Percentiles rank a stretch among this genome's conserved stretches.
These are phyloP conservation scores for Chironomus striatipennis DNA, from an alignment of 1,140 invertebrate species.

Conservation along the genomic window DNA sequence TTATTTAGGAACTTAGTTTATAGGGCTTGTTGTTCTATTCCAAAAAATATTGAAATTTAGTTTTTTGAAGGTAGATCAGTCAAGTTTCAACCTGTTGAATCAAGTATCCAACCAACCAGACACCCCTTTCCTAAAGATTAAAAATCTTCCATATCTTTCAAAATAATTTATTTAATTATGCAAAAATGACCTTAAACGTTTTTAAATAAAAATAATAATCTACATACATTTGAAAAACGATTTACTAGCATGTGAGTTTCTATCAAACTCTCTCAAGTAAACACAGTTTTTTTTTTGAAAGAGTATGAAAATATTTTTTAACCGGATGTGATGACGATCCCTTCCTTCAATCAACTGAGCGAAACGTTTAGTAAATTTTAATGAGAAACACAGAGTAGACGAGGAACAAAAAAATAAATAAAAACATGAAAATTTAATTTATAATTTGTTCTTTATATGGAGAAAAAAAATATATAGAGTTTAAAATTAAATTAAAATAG, in stretches of 20 bases:
- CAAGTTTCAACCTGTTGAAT: no score
- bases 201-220: neutral
- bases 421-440: constrained; percentile 22
- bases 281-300: no score
- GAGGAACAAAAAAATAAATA: neutral
- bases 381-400: constrained; percentile 17
- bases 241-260: constrained; percentile 2
- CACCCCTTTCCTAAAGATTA: no score
- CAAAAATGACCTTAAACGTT: neutral
- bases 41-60: no score
- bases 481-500: no score
- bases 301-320: constrained; percentile 9
- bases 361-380: constrained; percentile 23
- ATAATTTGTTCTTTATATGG: neutral
- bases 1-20: no score
- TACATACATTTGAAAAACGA: neutral
- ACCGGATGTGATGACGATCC: constrained; percentile 22
- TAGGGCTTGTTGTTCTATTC: no score
- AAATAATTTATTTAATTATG: neutral
- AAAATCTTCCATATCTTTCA: no score
- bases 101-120: no score
- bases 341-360: constrained; percentile 23
- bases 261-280: neutral
- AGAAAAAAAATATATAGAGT: no score
- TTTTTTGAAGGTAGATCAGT: no score